Evolutionary conservation across 2,888 invertebrate species (phyloP).

Genomic region (Drepanosiphum platanoidis): DNA sequence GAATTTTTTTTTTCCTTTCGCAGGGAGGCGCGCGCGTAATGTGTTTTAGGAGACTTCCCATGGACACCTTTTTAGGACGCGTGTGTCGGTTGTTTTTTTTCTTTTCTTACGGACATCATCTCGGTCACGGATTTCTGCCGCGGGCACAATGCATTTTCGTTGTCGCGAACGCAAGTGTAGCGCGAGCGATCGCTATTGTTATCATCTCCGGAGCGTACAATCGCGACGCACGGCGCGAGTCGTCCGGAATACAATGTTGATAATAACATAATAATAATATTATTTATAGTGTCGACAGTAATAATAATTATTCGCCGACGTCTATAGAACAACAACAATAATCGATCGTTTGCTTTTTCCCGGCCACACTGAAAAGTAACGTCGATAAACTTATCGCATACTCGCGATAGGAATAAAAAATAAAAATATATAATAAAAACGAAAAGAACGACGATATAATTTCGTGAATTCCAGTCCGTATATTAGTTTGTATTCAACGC

Average conservation of each 20-base stretch:
- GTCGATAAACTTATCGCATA: neutral
- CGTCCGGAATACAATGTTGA: no score
- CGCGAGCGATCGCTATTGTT: neutral
- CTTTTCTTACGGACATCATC: conserved; percentile 41
- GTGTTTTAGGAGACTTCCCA: conserved; percentile 30
- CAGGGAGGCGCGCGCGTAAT: neutral
- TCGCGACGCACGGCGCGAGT: no score
- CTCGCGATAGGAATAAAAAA: neutral
- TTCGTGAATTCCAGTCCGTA: no score
- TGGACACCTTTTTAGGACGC: conserved; percentile 28
- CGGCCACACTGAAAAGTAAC: no score
- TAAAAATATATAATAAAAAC: neutral
- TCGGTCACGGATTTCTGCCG: conserved; percentile 30
- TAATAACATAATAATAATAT: no score
- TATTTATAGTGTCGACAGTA: no score
- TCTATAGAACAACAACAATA: no score
- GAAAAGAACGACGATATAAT: neutral
- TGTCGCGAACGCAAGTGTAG: no score
- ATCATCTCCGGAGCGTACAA: neutral
- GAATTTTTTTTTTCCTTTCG: conserved; percentile 18
- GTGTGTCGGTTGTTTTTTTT: no score
- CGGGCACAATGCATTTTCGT: neutral
- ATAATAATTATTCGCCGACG: no score
- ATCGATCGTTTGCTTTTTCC: neutral
- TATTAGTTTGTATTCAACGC: no score